Evolutionary conservation across 2,113 vertebrate species (phyloP).

Genomic region (Odontesthes bonariensis): DNA sequence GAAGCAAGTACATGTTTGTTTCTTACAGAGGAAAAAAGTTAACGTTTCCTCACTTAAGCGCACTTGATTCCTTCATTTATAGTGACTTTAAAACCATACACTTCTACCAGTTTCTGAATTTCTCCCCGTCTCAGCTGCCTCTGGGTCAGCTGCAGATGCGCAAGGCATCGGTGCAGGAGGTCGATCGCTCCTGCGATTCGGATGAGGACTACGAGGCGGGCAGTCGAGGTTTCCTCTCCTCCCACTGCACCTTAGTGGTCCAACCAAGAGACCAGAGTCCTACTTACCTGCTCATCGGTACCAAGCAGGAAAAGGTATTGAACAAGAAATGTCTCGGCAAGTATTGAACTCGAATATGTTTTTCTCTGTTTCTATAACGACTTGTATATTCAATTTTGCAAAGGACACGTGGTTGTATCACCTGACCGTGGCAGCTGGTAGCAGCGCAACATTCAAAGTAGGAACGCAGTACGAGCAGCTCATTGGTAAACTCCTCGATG

Average conservation of each 20-base stretch:
- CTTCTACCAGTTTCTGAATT: too few relatives aligned
- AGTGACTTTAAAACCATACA: too few relatives aligned
- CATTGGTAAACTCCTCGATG: slow-evolving; percentile 88
- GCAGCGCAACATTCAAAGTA: slow-evolving; percentile 83
- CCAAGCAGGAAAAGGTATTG: slow-evolving; percentile 91
- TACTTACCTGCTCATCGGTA: slow-evolving; percentile 90
- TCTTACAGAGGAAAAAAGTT: too few relatives aligned
- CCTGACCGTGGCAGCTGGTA: slow-evolving; percentile 87
- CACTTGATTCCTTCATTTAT: too few relatives aligned
- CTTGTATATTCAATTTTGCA: slow-evolving; percentile 3
- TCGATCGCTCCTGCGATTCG: slow-evolving; percentile 92
- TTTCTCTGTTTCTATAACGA: not conserved
- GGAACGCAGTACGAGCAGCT: slow-evolving; percentile 89
- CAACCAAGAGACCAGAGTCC: slow-evolving; percentile 91
- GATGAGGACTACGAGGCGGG: slow-evolving; percentile 91
- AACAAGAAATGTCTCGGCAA: not conserved
- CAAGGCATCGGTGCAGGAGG: slow-evolving; percentile 88
- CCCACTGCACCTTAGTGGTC: slow-evolving; percentile 89
- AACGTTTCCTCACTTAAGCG: too few relatives aligned
- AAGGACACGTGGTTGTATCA: slow-evolving; percentile 93
- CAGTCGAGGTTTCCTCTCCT: slow-evolving; percentile 86
- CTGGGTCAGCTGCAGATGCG: slow-evolving; percentile 86
- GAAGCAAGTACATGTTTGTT: too few relatives aligned
- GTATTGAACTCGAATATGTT: not conserved
- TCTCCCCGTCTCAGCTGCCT: slow-evolving; percentile 77